These are phyloP conservation scores for Meda fulgida DNA, from an alignment of 2,797 vertebrate genomes.

Conservation along the genomic window DNA sequence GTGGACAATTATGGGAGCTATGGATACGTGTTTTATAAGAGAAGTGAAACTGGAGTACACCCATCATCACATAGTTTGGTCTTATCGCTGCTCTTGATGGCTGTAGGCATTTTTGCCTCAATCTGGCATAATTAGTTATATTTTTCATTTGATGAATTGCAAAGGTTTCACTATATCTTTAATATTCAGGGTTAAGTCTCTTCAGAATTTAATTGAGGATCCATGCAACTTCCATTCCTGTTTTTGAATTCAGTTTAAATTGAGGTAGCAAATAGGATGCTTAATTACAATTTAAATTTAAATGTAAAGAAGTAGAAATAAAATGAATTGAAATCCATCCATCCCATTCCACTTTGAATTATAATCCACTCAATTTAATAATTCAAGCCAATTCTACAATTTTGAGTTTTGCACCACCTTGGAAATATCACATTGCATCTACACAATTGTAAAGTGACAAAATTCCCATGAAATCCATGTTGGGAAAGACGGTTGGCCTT, in stretches of 20 bases:
- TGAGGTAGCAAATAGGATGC: not conserved
- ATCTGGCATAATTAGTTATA: not conserved
- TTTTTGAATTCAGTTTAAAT: not conserved
- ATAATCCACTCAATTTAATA: not conserved
- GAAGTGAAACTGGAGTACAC: not conserved
- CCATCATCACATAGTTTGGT: constrained; percentile 9
- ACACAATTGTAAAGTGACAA: not conserved
- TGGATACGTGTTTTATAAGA: not conserved
- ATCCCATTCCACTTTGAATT: not conserved
- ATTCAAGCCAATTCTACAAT: not conserved
- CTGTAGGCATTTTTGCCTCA: not conserved
- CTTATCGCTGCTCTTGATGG: not conserved
- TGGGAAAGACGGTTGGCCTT: constrained; percentile 1
- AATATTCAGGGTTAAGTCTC: not conserved
- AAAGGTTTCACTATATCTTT: not conserved
- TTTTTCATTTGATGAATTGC: not conserved
- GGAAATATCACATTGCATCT: not conserved
- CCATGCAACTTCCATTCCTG: not conserved
- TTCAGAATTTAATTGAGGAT: not conserved
- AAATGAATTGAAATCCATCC: not conserved
- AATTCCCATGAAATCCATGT: not conserved
- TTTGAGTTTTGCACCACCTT: not conserved
- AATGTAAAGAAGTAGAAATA: not conserved
- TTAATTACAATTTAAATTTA: not conserved
- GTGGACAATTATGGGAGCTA: not conserved